Base-by-base conservation (phyloP, 1,140 invertebrate genomes). In the Zaprionus vittiger region DNA sequence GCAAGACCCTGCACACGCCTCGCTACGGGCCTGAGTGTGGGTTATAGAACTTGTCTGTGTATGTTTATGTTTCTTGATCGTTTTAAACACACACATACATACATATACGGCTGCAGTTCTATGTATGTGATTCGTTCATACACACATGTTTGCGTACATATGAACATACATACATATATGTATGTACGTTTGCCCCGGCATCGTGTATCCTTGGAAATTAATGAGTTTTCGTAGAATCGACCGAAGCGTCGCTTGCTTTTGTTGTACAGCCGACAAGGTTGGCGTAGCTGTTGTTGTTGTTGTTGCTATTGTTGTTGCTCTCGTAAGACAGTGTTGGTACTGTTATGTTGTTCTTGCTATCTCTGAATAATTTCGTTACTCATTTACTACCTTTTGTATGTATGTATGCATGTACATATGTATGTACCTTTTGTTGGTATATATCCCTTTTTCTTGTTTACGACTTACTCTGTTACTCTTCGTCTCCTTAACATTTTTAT, bases 201-300 rank as follows among this genome's bases (percentile, higher is more conserved):
- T 66, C 68, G 70, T 65, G 71, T 79, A 85, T 85, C 75, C 76
- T 85, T 85, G 76, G 66, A 85, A 85, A 81, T 85, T 81, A 85
- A 85, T 85, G 73, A 81, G 69, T 81, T 81, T 85, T 85, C 82
- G 66, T 71, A 70, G 82, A 24, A 24, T 24, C 22, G 22, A 24
- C 24, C 24, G 24, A 44, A 44, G n/a, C 26, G 62, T 64, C 34
- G 66, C 59, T 57, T 66, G 52, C 49, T 63, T 67, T 76, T 52
- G 56, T 69, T 20, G 64, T 71, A 49, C 59, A 26, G 49, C 38
- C n/a, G 57, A 47, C 55, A 55, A 55, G 57, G 17, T 20, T 31
- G 11, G 41, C 17, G 41, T 52, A 26, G 34, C 31, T 47, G 37
- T 67, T 73, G 34, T 52, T 67, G 57, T 63, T 62, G 24, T 67